Percentiles rank a stretch among this genome's conserved stretches.
phyloP scores from a whole-genome alignment of 2,888 invertebrate species.

The Hypena proboscidalis region DNA sequence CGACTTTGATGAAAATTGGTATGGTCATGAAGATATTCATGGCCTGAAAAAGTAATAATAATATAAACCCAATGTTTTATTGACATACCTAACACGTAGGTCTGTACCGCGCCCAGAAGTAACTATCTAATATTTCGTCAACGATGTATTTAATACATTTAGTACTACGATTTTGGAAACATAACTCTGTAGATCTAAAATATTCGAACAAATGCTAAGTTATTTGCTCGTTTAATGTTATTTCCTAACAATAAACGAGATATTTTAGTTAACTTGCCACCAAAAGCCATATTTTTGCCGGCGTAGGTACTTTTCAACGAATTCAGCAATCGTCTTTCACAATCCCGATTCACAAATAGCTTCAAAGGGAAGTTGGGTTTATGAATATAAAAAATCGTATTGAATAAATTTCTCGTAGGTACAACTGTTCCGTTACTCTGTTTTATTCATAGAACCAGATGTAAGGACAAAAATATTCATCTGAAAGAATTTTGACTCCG shows the following conservation, averaged over 20 bases:
- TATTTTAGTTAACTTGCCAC: conserved; percentile 17
- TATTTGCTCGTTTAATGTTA: too few species aligned
- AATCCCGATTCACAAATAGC: conserved; percentile 35
- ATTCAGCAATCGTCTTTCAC: conserved; percentile 28
- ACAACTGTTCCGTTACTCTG: conserved; percentile 24
- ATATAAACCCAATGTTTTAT: too few species aligned
- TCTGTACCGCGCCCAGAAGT: too few species aligned
- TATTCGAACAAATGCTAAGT: neutral
- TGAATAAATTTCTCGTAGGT: conserved; percentile 23
- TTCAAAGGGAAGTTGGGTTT: conserved; percentile 22
- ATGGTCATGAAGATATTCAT: too few species aligned
- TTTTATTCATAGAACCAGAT: conserved; percentile 49
- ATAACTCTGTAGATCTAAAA: too few species aligned
- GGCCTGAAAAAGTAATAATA: too few species aligned
- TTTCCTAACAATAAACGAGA: neutral
- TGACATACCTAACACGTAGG: too few species aligned
- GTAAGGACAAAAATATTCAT: conserved; percentile 21
- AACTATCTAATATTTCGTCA: too few species aligned
- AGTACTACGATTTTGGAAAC: too few species aligned
- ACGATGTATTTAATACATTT: too few species aligned
- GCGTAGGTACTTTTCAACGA: conserved; percentile 14
- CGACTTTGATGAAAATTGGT: too few species aligned
- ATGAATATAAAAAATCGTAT: conserved; percentile 30
- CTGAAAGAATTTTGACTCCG: conserved; percentile 27
- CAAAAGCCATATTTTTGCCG: conserved; percentile 18